Conservation (phyloP, 2,113 vertebrate genomes). For the Apus apus region DNA sequence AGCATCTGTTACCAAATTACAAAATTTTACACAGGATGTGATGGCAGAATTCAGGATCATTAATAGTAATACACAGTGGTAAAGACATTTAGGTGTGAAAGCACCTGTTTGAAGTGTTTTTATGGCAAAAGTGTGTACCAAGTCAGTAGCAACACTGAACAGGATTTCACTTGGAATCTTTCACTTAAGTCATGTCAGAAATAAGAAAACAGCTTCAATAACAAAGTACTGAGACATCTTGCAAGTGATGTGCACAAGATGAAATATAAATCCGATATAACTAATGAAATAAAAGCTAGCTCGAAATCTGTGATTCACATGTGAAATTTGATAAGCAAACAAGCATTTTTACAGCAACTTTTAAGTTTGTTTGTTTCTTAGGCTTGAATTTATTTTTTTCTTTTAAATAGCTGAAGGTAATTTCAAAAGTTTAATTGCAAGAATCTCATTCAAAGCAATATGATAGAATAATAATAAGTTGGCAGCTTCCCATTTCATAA, state of each 20-base stretch:
- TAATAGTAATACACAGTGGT: background rate
- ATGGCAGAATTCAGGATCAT: background rate
- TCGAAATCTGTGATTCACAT: background rate
- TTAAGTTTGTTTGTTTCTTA: background rate
- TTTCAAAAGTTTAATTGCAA: background rate
- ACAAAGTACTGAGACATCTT: background rate
- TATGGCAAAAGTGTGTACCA: background rate
- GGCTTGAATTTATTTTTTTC: background rate
- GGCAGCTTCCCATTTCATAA: background rate
- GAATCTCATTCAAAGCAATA: background rate
- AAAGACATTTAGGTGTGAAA: background rate
- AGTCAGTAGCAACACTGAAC: slow-evolving; percentile 19
- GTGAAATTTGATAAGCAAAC: background rate
- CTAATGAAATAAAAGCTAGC: background rate
- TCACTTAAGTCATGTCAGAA: background rate
- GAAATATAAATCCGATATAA: background rate
- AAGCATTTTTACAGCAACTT: background rate
- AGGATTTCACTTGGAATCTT: background rate
- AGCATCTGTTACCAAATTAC: background rate
- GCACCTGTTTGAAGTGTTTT: background rate
- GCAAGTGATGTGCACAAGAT: background rate
- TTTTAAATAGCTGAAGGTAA: background rate
- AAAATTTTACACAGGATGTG: background rate
- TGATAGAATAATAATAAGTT: background rate
- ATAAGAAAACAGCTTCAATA: background rate